Conservation (phyloP, 2,888 invertebrate genomes). For the Caenorhabditis doughertyi region DNA sequence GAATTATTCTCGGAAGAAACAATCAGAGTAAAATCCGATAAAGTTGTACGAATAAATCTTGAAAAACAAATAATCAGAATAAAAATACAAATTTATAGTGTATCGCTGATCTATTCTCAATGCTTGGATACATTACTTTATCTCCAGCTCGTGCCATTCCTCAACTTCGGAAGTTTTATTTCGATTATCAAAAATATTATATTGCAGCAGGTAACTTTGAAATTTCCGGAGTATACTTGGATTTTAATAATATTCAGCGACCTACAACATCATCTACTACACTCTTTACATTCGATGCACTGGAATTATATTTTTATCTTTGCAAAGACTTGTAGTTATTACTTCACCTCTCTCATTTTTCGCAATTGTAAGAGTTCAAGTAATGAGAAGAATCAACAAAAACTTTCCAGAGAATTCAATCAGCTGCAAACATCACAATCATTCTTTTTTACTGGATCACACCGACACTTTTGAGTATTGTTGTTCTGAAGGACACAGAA, state of each 20-base stretch:
- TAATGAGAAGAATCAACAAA: background rate
- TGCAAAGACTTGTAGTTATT: slow-evolving; percentile 43
- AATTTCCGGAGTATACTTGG: background rate
- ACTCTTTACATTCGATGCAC: slow-evolving; percentile 50
- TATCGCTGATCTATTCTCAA: slow-evolving; percentile 53
- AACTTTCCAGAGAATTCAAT: slow-evolving; percentile 30
- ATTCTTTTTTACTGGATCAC: slow-evolving; percentile 48
- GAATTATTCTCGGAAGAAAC: too few relatives aligned
- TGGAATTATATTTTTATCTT: slow-evolving; percentile 39
- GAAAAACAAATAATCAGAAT: background rate
- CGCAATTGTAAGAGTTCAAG: background rate
- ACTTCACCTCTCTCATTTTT: background rate
- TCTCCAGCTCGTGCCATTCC: slow-evolving; percentile 23
- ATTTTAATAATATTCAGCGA: background rate
- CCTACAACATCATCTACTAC: slow-evolving; percentile 57
- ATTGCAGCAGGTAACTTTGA: slow-evolving; percentile 37
- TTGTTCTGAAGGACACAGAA: slow-evolving; percentile 49
- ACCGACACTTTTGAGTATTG: slow-evolving; percentile 49
- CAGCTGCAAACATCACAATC: slow-evolving; percentile 19
- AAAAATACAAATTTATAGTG: slow-evolving; percentile 23
- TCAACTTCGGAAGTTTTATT: slow-evolving; percentile 30
- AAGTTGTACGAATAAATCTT: background rate
- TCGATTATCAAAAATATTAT: slow-evolving; percentile 44
- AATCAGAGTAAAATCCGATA: too few relatives aligned
- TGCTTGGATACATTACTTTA: slow-evolving; percentile 26